phyloP scores from a whole-genome alignment of 2,113 vertebrate genomes.

The Zosterops pallidus region DNA sequence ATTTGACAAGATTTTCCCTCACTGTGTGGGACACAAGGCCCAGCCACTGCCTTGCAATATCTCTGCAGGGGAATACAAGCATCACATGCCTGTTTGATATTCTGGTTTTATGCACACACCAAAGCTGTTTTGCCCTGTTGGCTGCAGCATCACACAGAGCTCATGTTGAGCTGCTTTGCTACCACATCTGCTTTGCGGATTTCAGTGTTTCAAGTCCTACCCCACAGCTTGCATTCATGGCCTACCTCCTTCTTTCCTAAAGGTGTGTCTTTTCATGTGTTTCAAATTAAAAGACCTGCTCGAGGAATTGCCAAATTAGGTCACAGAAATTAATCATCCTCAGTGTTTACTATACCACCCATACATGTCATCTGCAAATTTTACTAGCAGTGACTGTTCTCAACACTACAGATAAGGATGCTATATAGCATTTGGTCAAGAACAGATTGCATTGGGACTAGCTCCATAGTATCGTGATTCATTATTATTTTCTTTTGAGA shows the following conservation, averaged over 20 bases:
- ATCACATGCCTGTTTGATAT: neutral
- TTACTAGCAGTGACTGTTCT: neutral
- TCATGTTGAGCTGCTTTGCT: neutral
- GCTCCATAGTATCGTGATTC: conserved; percentile 10
- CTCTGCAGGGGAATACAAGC: neutral
- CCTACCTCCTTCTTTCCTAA: neutral
- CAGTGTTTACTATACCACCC: neutral
- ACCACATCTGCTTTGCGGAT: neutral
- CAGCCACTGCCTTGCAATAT: neutral
- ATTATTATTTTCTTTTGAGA: conserved; percentile 15
- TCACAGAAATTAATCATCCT: neutral
- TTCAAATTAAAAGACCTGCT: neutral
- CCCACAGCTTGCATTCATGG: neutral
- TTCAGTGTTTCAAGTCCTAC: neutral
- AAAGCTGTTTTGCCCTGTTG: neutral
- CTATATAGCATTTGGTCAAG: conserved; percentile 42
- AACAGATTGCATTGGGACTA: conserved; percentile 44
- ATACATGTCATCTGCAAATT: neutral
- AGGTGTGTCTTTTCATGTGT: neutral
- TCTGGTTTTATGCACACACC: neutral
- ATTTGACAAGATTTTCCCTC: neutral
- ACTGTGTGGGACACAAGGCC: neutral
- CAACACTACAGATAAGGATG: neutral
- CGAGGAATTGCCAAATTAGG: neutral
- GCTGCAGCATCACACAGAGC: neutral